Conservation (phyloP, 2,113 vertebrate species). For the Prinia subflava region DNA sequence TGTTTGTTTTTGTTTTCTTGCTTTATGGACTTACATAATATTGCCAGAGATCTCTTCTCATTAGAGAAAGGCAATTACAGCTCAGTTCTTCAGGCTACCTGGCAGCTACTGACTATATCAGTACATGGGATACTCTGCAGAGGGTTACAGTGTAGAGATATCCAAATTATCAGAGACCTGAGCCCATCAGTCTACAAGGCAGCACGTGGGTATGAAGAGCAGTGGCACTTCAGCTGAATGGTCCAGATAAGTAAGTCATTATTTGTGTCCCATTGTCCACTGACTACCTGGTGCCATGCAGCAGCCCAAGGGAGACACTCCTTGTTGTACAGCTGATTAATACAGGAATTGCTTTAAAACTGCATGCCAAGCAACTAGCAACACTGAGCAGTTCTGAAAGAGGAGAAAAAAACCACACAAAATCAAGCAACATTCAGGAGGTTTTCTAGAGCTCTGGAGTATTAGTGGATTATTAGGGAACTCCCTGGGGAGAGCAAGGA, state of each 20-base stretch:
- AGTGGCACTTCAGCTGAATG: neutral
- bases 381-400: neutral
- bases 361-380: neutral
- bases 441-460: neutral
- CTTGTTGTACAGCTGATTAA: neutral
- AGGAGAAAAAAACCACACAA: neutral
- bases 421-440: neutral
- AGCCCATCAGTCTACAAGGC: neutral
- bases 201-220: accelerated
- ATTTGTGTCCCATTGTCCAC: neutral
- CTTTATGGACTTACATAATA: neutral
- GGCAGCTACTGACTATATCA: neutral
- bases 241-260: neutral
- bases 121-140: neutral
- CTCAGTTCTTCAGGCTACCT: neutral
- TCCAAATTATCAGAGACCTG: neutral
- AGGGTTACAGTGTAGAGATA: neutral
- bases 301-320: neutral
- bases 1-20: neutral
- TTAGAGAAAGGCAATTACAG: neutral
- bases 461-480: neutral
- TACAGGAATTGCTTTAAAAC: neutral
- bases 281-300: neutral
- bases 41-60: accelerated
- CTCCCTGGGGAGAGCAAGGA: neutral